Evolutionary conservation across 1,140 invertebrate species (phyloP).

Genomic region (Ruditapes philippinarum): DNA sequence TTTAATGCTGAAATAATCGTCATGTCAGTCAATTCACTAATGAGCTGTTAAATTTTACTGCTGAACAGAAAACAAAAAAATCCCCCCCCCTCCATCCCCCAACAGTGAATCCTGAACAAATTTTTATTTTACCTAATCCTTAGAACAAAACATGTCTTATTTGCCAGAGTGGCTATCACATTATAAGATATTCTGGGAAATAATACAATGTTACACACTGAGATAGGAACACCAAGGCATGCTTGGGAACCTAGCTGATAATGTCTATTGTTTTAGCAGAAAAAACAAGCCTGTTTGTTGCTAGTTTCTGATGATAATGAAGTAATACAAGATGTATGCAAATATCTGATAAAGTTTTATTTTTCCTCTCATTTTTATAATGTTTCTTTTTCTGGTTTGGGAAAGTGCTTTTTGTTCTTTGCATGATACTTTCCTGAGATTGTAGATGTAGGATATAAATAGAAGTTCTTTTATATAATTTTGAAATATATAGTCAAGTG

Average conservation of each 20-base stretch:
- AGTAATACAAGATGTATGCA: slow-evolving; percentile 27
- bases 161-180: background rate
- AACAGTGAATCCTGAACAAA: no score
- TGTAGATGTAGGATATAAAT: no score
- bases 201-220: background rate
- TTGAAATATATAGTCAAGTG: no score
- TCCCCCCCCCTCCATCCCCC: no score
- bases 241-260: slow-evolving; percentile 17
- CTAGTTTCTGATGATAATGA: slow-evolving; percentile 8
- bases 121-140: background rate
- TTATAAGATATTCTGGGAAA: slow-evolving; percentile 30
- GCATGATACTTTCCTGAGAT: background rate
- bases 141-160: background rate
- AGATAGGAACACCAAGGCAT: background rate
- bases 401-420: background rate
- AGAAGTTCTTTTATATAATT: no score
- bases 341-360: slow-evolving; percentile 13
- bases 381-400: background rate
- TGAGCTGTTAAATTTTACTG: background rate
- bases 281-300: background rate
- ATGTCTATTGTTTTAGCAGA: slow-evolving; percentile 15
- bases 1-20: no score
- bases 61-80: background rate
- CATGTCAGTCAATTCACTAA: background rate
- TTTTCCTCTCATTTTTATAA: background rate